These are phyloP conservation scores for Ectemnius cavifrons DNA, from an alignment of 2,888 invertebrate species.

Conservation along the genomic window DNA sequence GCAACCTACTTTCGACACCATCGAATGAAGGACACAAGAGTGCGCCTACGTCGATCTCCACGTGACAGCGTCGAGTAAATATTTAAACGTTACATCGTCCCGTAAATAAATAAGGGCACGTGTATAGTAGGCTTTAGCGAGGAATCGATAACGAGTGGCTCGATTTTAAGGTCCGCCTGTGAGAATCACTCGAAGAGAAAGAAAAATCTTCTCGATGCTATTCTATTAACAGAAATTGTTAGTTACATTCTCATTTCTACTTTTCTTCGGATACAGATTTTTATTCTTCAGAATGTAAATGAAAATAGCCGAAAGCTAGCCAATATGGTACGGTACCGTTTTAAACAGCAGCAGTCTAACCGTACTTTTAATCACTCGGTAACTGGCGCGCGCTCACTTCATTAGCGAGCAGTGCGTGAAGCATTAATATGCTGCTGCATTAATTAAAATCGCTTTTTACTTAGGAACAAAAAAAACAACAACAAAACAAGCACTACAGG, in stretches of 20 bases:
- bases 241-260: too few species aligned
- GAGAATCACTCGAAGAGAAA: too few species aligned
- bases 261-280: too few species aligned
- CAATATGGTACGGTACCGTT: neutral
- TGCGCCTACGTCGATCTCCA: neutral
- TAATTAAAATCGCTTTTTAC: neutral
- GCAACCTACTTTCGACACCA: too few species aligned
- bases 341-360: slow-evolving; percentile 7
- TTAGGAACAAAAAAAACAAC: too few species aligned
- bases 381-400: neutral
- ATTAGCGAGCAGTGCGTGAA: slow-evolving; percentile 6
- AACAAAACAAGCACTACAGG: too few species aligned
- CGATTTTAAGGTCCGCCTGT: neutral
- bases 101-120: slow-evolving; percentile 50
- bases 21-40: too few species aligned
- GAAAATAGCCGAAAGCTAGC: too few species aligned
- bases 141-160: slow-evolving; percentile 47
- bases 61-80: neutral
- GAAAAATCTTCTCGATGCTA: too few species aligned
- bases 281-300: too few species aligned
- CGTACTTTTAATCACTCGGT: slow-evolving; percentile 23
- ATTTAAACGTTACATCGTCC: slow-evolving; percentile 8
- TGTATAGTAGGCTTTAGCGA: slow-evolving; percentile 49
- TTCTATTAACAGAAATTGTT: too few species aligned
- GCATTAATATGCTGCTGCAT: neutral